Percentiles rank a stretch among this genome's conserved stretches.
phyloP scores from a whole-genome alignment of 2,797 vertebrate genomes.

The Phrynocephalus vlangalii region DNA sequence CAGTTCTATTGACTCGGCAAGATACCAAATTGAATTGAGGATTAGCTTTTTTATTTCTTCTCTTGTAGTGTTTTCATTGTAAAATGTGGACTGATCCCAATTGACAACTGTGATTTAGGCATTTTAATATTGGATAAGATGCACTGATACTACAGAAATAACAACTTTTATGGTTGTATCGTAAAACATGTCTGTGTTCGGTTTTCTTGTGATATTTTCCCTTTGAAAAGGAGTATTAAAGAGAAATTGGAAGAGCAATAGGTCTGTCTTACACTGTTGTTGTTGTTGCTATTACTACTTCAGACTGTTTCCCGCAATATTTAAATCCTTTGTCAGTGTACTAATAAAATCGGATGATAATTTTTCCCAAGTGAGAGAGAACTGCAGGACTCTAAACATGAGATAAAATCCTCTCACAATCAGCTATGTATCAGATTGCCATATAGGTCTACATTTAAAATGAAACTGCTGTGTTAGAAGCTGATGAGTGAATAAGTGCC shows the following conservation, averaged over 20 bases:
- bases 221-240: neutral
- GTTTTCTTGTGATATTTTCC: conserved; percentile 24
- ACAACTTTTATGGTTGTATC: neutral
- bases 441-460: neutral
- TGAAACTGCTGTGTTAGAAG: neutral
- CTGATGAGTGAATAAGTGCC: neutral
- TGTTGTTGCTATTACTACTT: neutral
- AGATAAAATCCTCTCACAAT: conserved; percentile 9
- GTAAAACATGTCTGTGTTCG: neutral
- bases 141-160: conserved; percentile 10
- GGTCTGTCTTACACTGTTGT: conserved; percentile 4
- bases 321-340: neutral
- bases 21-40: conserved; percentile 30
- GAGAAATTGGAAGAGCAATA: conserved; percentile 10
- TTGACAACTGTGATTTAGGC: conserved; percentile 29
- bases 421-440: neutral
- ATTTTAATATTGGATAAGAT: conserved; percentile 34
- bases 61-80: conserved; percentile 9
- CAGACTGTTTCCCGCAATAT: conserved; percentile 29
- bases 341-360: neutral
- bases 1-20: conserved; percentile 3
- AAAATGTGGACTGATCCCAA: conserved; percentile 21
- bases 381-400: neutral
- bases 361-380: neutral
- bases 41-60: conserved; percentile 27